Percentiles rank a stretch among this genome's conserved stretches.
Conservation (phyloP, 2,113 vertebrate genomes). For the Lucifuga dentata region DNA sequence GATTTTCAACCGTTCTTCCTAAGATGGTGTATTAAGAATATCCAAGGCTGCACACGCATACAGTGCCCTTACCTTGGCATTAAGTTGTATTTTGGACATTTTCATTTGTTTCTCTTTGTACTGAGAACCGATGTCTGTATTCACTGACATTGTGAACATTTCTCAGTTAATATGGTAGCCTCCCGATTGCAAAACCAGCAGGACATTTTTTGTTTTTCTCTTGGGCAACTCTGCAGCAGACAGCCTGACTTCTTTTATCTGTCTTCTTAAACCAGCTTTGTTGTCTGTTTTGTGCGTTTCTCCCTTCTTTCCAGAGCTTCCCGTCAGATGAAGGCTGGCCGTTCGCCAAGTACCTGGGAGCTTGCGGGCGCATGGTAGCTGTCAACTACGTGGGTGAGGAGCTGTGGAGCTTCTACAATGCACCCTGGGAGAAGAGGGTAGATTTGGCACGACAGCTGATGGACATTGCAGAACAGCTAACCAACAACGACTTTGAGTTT, state of each 20-base stretch:
- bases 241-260: constrained; percentile 28
- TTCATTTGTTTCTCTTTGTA: not conserved
- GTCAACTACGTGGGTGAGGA: constrained; percentile 98
- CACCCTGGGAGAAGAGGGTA: constrained; percentile 95
- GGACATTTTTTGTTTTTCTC: constrained; percentile 16
- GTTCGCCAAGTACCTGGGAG: constrained; percentile 97
- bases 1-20: constrained; percentile 60
- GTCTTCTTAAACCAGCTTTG: not conserved
- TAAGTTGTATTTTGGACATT: not conserved
- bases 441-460: constrained; percentile 96
- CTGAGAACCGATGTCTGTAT: constrained; percentile 22
- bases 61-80: constrained; percentile 14
- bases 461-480: constrained; percentile 99
- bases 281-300: not conserved
- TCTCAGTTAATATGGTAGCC: constrained; percentile 17
- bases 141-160: constrained; percentile 32
- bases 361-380: constrained; percentile 96
- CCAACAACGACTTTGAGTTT: constrained; percentile 99
- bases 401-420: constrained; percentile 97
- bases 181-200: constrained; percentile 24
- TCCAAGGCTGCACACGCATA: constrained; percentile 27
- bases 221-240: constrained; percentile 12
- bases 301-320: constrained; percentile 88
- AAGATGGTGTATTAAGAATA: constrained; percentile 46
- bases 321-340: constrained; percentile 99